phyloP scores from a whole-genome alignment of 2,113 vertebrate genomes.

The Toxotes chatareus region DNA sequence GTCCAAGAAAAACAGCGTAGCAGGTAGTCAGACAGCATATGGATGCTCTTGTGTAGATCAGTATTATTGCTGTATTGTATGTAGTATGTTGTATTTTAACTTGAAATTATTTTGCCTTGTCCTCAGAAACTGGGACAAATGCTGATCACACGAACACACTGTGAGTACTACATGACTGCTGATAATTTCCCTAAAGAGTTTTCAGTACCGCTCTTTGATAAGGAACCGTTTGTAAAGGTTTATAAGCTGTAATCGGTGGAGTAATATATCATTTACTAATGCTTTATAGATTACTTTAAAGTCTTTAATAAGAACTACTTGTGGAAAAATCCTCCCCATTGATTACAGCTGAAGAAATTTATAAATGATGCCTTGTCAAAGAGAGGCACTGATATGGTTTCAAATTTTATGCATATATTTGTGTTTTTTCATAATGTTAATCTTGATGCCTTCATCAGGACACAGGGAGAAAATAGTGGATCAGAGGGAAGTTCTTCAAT shows the following conservation, averaged over 20 bases:
- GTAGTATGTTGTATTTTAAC: not conserved
- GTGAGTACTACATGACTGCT: slow-evolving; percentile 46
- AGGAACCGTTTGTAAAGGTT: not conserved
- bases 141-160: slow-evolving; percentile 70
- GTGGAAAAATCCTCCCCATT: not conserved
- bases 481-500: slow-evolving; percentile 55
- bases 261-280: not conserved
- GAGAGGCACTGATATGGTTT: not conserved
- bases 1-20: slow-evolving; percentile 64
- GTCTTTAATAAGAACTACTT: not conserved
- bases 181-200: no score
- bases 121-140: slow-evolving; percentile 79
- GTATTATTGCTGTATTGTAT: not conserved
- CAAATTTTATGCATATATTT: not conserved
- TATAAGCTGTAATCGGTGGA: not conserved
- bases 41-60: no score
- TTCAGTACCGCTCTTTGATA: not conserved
- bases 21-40: slow-evolving; percentile 59
- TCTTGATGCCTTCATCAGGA: slow-evolving; percentile 58
- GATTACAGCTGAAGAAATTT: not conserved
- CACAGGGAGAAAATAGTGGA: slow-evolving; percentile 61
- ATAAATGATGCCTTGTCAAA: not conserved
- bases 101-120: not conserved
- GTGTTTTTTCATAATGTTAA: not conserved
- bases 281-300: not conserved